Base-by-base conservation (phyloP, 2,797 vertebrate genomes). In the Molossus alvarezi region DNA sequence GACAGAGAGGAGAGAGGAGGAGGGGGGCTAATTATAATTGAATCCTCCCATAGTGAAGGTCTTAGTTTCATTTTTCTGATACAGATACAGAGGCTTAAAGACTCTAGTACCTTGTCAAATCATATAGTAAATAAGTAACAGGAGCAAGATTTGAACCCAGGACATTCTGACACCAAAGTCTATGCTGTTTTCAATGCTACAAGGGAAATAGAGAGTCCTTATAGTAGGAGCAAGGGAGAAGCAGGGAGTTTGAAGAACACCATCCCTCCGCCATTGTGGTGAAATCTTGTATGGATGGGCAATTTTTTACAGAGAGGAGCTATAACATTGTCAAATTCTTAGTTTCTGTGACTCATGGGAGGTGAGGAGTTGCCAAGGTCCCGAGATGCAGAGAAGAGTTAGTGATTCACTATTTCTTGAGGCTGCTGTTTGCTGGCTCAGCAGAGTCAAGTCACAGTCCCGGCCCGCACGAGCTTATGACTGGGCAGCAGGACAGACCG, bases 301-400 rank as follows among this genome's bases (percentile, higher is more conserved):
- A 1, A 27, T 23, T 27, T 62, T 94, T 51, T 12, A 1, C 48
- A 18, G 18, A 72, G 12, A 91, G 65, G 91, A 14, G 7, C 45
- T 58, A 1, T 76, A 51, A 13, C 6, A 8, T 58, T 37, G 21
- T 73, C 91, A 90, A 6, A 58, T 37, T 67, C 64, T 72, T 76
- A 51, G 48, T 77, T 62, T 87, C 83, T 62, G 4, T 81, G 87
- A 87, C 51, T 90, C 10, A 1, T 57, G 33, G 71, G 51, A 45
- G 41, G 8, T 57, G 62, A 62, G 72, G 67, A 41, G 25, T 67
- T 45, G 80, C 75, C 10, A 4, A 73, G 27, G 55, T 93, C 53
- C 89, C 81, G 67, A 48, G 91, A 33, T 20, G 18, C 37, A 90
- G 55, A 89, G 6, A 77, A 37, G 88, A 94, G 83, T 94, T 62